phyloP scores from a whole-genome alignment of 2,113 vertebrate genomes.

The Lophura nycthemera region DNA sequence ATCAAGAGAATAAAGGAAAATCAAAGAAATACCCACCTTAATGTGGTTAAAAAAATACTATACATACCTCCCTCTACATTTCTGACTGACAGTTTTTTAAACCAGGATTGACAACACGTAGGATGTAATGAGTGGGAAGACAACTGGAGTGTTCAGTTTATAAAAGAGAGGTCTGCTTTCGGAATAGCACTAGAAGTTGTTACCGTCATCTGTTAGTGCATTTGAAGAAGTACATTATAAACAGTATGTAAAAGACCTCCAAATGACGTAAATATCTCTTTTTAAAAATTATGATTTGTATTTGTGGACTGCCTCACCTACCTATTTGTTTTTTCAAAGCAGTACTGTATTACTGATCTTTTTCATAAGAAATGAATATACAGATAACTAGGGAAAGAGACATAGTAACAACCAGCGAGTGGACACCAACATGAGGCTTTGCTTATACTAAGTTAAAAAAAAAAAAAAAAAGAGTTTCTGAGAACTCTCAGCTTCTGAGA shows the following conservation, averaged over 20 bases:
- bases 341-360: not conserved
- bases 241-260: not conserved
- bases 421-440: not conserved
- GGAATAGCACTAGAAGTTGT: slow-evolving; percentile 54
- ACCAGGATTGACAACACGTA: slow-evolving; percentile 68
- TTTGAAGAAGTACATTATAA: slow-evolving; percentile 28
- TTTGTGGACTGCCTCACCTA: not conserved
- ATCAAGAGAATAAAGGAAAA: slow-evolving; percentile 66
- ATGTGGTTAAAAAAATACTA: not conserved
- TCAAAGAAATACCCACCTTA: slow-evolving; percentile 55
- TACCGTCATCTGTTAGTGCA: slow-evolving; percentile 41
- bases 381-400: not conserved
- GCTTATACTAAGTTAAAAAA: not conserved
- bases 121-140: slow-evolving; percentile 70
- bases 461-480: not conserved
- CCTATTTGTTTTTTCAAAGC: not conserved
- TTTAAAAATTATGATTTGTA: slow-evolving; percentile 8
- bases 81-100: slow-evolving; percentile 57
- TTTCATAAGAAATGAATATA: not conserved
- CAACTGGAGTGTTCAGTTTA: slow-evolving; percentile 33
- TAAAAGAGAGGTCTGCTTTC: slow-evolving; percentile 52
- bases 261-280: not conserved
- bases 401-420: not conserved
- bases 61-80: slow-evolving; percentile 39
- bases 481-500: not conserved